Conservation (phyloP, 2,888 invertebrate genomes). For the Unio delphinus region DNA sequence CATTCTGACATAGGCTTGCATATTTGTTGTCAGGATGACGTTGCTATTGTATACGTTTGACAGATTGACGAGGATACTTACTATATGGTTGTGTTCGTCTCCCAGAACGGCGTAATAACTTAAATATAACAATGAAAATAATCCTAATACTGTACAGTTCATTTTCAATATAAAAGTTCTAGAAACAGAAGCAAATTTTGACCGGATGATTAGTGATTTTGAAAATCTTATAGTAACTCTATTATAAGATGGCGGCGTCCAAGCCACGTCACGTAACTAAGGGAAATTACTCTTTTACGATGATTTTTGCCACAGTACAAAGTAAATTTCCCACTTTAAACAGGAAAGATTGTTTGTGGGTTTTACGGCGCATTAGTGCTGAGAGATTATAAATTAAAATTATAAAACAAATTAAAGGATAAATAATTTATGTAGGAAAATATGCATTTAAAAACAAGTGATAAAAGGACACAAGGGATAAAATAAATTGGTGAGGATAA, state of each 20-base stretch:
- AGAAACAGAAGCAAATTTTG: not conserved
- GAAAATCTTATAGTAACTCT: not conserved
- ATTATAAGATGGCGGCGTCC: slow-evolving; percentile 58
- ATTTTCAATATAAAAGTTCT: slow-evolving; percentile 18
- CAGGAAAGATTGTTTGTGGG: no score
- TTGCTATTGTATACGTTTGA: slow-evolving; percentile 11
- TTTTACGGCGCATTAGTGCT: no score
- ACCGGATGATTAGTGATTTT: no score
- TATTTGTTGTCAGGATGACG: slow-evolving; percentile 15
- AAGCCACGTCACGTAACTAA: slow-evolving; percentile 63
- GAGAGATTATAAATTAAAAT: no score
- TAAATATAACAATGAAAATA: slow-evolving; percentile 26
- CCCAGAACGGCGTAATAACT: slow-evolving; percentile 55
- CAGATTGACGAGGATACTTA: slow-evolving; percentile 73
- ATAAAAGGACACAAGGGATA: no score
- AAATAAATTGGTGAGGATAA: no score
- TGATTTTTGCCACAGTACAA: no score
- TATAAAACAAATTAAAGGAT: no score
- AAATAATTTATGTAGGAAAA: no score
- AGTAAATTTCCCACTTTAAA: no score
- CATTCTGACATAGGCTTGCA: no score
- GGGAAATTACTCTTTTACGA: slow-evolving; percentile 25
- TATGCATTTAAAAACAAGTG: no score
- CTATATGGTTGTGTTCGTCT: slow-evolving; percentile 86
- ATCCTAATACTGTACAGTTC: slow-evolving; percentile 26